phyloP scores from a whole-genome alignment of 2,888 invertebrate genomes.

The Noctua fimbriata region DNA sequence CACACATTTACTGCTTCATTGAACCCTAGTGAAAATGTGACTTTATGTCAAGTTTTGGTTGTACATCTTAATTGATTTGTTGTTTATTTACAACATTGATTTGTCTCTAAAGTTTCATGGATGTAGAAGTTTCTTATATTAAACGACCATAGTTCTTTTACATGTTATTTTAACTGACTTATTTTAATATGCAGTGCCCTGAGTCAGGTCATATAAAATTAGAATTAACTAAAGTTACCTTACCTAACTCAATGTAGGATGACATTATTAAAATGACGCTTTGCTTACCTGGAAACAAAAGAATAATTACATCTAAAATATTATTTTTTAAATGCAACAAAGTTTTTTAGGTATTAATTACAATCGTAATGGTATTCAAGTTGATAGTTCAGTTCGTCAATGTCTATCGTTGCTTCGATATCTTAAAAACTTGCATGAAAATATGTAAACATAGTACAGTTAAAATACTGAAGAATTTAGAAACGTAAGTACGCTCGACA shows the following conservation, averaged over 20 bases:
- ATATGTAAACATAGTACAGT: background rate
- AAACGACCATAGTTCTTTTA: background rate
- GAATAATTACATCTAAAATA: slow-evolving; percentile 5
- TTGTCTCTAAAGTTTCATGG: background rate
- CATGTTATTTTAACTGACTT: background rate
- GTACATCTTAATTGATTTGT: background rate
- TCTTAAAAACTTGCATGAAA: background rate
- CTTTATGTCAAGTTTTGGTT: background rate
- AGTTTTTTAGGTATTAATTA: background rate
- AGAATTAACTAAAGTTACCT: slow-evolving; percentile 12
- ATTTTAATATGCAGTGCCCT: background rate
- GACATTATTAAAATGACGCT: background rate
- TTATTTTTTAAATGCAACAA: background rate
- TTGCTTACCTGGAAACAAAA: slow-evolving; percentile 65
- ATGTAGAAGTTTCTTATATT: background rate
- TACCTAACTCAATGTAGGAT: background rate
- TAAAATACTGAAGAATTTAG: background rate
- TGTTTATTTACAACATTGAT: background rate
- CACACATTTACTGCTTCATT: background rate
- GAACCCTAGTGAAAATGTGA: no score
- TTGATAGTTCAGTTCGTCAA: no score
- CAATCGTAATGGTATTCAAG: no score
- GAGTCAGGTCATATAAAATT: slow-evolving; percentile 19
- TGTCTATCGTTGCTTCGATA: no score
- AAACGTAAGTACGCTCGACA: background rate